Evolutionary conservation across 2,113 vertebrate genomes (phyloP).

Genomic region (Vombatus ursinus): DNA sequence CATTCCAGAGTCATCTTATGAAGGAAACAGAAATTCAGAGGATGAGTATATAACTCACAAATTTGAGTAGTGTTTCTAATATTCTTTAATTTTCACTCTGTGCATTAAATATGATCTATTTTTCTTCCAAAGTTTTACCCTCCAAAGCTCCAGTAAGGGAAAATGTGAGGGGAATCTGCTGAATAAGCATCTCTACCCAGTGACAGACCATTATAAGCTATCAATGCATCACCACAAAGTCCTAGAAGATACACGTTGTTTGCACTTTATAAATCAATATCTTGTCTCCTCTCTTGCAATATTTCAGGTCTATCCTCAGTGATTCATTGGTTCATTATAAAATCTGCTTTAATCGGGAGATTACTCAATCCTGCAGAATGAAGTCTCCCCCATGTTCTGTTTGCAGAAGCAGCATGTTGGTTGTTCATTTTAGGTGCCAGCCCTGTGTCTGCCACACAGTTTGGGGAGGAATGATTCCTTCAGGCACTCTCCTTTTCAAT

Average conservation of each 20-base stretch:
- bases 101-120: slow-evolving; percentile 64
- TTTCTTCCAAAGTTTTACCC: slow-evolving; percentile 38
- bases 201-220: slow-evolving; percentile 10
- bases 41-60: background rate
- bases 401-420: slow-evolving; percentile 24
- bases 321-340: slow-evolving; percentile 34
- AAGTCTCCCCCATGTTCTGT: slow-evolving; percentile 2
- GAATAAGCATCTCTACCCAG: slow-evolving; percentile 48
- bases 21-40: background rate
- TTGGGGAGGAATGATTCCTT: background rate
- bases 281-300: slow-evolving; percentile 27
- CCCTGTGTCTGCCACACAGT: slow-evolving; percentile 47
- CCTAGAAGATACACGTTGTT: slow-evolving; percentile 46
- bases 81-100: slow-evolving; percentile 67
- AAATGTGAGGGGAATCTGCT: slow-evolving; percentile 52
- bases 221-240: slow-evolving; percentile 12
- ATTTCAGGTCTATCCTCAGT: slow-evolving; percentile 51
- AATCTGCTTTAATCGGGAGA: slow-evolving; percentile 37
- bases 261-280: slow-evolving; percentile 53
- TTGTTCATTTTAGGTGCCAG: slow-evolving; percentile 37
- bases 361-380: slow-evolving; percentile 53
- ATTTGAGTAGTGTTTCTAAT: slow-evolving; percentile 43
- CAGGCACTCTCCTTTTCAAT: slow-evolving; percentile 44
- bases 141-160: slow-evolving; percentile 14
- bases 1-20: background rate